Base-by-base conservation (phyloP, 2,113 vertebrate genomes). In the Pogona vitticeps region DNA sequence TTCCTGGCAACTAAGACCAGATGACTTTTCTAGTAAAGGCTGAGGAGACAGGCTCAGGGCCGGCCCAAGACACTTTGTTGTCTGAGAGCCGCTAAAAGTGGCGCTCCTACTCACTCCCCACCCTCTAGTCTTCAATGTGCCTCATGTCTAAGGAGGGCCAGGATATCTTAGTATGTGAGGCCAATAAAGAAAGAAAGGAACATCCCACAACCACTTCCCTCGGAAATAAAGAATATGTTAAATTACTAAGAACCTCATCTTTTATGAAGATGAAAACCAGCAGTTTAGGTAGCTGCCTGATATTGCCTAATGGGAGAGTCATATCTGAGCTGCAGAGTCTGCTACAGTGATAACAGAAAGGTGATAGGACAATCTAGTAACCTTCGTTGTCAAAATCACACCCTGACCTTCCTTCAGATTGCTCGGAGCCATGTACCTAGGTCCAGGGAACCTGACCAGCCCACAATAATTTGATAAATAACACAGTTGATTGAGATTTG, bases 381-480 rank as follows among this genome's bases (percentile, higher is more conserved):
- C 15, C 14, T 28, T 7, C 15, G n/a, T 38, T 28, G 18, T 59
- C 42, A 13, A 14, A 23, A 28, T 58, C 28, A 46, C 31, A 58
- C 1, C 31, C 31, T 21, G n/a, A 31, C 52, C 18, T 38, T 58
- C 0, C 82, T 26, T 33, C 33, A 20, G 36, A 23, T 17, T 36
- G n/a, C 21, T 56, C 42, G 26, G 21, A 14, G 14, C 20, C 38
- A 3, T 79, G 17, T 38, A 38, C 33, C 61, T 23, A 79, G 20
- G 1, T 18, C 6, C 38, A 13, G 5, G 17, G 28, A 9, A 1
- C n/a, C 26, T 6, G 7, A 2, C 12, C 12, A 3, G 33, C 12
- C 33, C 52, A 26, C 33, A 56, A 28, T 1, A 2, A 7, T 20
- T 65, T 33, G 3, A 2, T 1, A 33, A 23, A 21, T 17, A 33